These are phyloP conservation scores for Ceratosolen fusciceps DNA, from an alignment of 1,140 invertebrate species.

Conservation along the genomic window DNA sequence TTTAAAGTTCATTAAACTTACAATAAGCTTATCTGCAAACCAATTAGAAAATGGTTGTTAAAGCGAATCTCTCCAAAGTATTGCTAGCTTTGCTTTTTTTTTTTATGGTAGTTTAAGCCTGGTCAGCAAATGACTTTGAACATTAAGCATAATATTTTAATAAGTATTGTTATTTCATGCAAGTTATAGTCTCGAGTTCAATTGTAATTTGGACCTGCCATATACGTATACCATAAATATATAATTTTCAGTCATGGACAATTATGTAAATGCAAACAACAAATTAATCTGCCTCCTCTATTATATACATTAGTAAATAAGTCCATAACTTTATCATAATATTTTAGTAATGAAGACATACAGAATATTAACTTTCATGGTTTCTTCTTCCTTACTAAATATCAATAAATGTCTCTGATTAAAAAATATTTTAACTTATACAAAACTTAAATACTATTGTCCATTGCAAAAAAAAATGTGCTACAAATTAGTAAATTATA, in stretches of 20 bases:
- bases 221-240: neutral
- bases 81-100: neutral
- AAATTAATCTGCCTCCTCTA: neutral
- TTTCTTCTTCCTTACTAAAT: neutral
- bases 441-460: constrained; percentile 15
- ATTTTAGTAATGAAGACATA: neutral
- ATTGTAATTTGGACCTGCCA: neutral
- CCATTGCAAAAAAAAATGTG: neutral
- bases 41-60: constrained; percentile 21
- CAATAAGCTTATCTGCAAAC: neutral
- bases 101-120: neutral
- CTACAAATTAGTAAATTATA: neutral
- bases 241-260: neutral
- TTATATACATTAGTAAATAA: neutral
- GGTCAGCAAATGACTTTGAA: constrained; percentile 19
- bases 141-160: neutral
- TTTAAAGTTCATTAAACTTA: too few species aligned
- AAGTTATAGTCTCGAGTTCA: neutral
- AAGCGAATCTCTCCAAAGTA: constrained; percentile 37
- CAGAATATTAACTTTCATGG: neutral
- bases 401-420: constrained; percentile 5
- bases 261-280: neutral
- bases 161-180: neutral
- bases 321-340: neutral
- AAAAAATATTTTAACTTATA: neutral